These are phyloP conservation scores for Diadumene lineata DNA, from an alignment of 92 coral and sea anemone genomes.

Conservation along the genomic window DNA sequence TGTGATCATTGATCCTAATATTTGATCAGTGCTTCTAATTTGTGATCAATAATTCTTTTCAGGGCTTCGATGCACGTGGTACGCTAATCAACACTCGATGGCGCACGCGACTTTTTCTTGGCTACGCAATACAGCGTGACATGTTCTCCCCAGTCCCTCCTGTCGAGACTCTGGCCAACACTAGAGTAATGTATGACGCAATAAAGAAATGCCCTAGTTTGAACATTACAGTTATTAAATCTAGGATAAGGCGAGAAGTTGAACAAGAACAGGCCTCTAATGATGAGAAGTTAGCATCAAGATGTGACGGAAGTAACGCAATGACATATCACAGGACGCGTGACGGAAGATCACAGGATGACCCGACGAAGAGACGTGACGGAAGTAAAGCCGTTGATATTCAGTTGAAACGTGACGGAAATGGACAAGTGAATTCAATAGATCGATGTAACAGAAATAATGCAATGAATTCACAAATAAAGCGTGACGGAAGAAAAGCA, in stretches of 20 bases:
- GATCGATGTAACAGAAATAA: too few species aligned
- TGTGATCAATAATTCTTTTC: too few species aligned
- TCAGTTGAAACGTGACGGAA: neutral
- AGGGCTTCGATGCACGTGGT: constrained; percentile 99
- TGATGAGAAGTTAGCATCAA: neutral
- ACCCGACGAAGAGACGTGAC: neutral
- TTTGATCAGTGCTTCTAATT: too few species aligned
- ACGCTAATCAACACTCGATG: constrained; percentile 86
- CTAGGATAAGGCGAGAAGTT: constrained; percentile 5
- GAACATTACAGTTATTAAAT: constrained; percentile 6
- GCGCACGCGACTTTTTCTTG: constrained; percentile 76
- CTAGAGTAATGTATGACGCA: constrained; percentile 3
- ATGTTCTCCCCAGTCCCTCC: constrained; percentile 51
- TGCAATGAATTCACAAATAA: neutral
- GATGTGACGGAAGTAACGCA: neutral
- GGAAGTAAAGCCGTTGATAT: neutral
- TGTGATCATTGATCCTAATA: too few species aligned
- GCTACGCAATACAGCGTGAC: constrained; percentile 41
- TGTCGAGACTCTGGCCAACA: constrained; percentile 5
- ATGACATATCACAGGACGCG: neutral
- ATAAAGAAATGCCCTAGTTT: constrained; percentile 19
- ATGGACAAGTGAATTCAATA: too few species aligned
- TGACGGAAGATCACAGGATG: neutral
- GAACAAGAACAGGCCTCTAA: neutral
- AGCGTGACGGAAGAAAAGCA: neutral